Evolutionary conservation across 2,888 invertebrate genomes (phyloP), one percentile per base, ranked within the genome.

Genomic region (Cheilosia scutellata): DNA sequence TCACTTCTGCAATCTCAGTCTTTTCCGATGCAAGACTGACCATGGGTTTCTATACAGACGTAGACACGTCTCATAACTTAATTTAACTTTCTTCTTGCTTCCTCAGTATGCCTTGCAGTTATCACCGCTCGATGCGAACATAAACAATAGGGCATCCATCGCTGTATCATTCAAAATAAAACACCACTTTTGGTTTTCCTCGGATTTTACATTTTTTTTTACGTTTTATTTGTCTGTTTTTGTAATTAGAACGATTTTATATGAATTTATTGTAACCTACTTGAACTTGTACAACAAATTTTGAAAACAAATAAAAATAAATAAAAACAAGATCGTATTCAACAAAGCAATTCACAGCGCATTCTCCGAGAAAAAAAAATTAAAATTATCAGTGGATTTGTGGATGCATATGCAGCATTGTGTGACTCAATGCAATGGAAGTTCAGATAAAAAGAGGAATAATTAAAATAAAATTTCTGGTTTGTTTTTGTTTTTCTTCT

Each of bases 311-410:
- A 42, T 44, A 27, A 53, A 44, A 60, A 47, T 47, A 7, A 47
- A 65, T 11, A 44, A 72, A 44, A 53, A 57, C 33, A 47, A 65
- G 53, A 5, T 74, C 42, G 9, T 33, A 49, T 57, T 78, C 42
- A 55, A 82, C 49, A 55, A 77, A 84, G 75, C 75, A 75, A 84
- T 79, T 84, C 79, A 84, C 84, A 84, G 84, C 84, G 68, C 84
- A 47, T 75, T 70, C 70, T 84, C 84, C 79, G 79, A 84, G 79
- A 84, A 79, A 84, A 83, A 51, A 51, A 49, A 65, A 66, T 29
- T 42, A 33, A 70, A 9, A 60, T 0, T 2, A 58, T 27, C 42
- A 51, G 62, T 72, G 25, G 37, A 58, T 58, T 29, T 25, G 40
- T 29, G 42, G n/a, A 25, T 47, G 40, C 44, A n/a, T 40, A 16